Evolutionary conservation across 2,113 vertebrate genomes (phyloP).

Genomic region (Actinemys pallida): DNA sequence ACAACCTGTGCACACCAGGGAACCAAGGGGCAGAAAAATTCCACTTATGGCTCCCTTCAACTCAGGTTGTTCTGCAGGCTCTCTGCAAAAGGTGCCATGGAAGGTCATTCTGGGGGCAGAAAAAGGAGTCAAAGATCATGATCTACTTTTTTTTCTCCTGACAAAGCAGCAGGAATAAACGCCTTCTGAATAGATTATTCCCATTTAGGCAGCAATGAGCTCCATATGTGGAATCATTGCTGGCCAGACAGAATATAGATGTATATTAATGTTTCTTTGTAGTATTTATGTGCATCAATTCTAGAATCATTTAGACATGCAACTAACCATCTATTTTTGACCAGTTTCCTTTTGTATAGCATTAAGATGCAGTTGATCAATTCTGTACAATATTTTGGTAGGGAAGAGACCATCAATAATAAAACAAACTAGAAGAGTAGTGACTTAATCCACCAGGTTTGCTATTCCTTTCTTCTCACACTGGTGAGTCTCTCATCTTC

Average conservation of each 20-base stretch:
- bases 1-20: neutral
- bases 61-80: neutral
- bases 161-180: neutral
- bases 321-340: neutral
- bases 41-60: neutral
- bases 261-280: neutral
- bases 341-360: neutral
- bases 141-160: neutral
- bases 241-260: neutral
- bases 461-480: neutral
- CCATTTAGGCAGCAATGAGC: neutral
- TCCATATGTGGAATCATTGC: neutral
- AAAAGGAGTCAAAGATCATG: neutral
- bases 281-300: neutral
- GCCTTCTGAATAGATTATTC: neutral
- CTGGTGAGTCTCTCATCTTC: neutral
- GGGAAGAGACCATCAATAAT: neutral
- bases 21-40: neutral
- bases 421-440: neutral
- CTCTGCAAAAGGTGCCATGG: neutral
- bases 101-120: neutral
- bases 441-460: neutral
- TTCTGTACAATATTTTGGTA: neutral
- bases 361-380: neutral
- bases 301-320: neutral